Base-by-base conservation (phyloP, 2,888 invertebrate genomes). In the Sylvicola fuscatus region DNA sequence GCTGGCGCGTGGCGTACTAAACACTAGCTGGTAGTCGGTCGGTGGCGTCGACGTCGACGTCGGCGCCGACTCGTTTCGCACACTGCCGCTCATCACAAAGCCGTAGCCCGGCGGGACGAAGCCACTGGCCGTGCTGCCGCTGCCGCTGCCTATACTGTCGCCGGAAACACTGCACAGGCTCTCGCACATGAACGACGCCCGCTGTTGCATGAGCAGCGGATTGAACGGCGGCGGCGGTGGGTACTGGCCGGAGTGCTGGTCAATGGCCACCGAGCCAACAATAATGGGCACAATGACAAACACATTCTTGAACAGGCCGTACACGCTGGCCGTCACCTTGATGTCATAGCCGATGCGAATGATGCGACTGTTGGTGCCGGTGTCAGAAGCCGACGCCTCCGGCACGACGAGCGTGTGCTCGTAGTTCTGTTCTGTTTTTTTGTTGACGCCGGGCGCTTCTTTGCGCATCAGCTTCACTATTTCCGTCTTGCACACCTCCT, bases 381-480 rank as follows among this genome's bases (percentile, higher is more conserved):
- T 46, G 36, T 56, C 55, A 3, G 50, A 45, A 2, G 58, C 57
- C 35, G 53, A 58, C 5, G 51, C 49, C 4, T 48, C 46, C 14
- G 58, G 58, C 40, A 58, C 46, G 2, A 52, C 46, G 28, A 58
- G 43, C 37, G 55, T 55, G 35, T 58, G 56, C 28, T 58, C 58
- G 42, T 56, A 58, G 16, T 51, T 50, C 14, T 57, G 50, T 36
- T 55, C 55, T 13, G 51, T 52, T 43, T 56, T 57, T 41, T 58
- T 58, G 13, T 51, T 48, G 33, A 58, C 55, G 1, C 55, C 49
- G 2, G 58, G 58, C 1, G 58, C 54, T 58, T 58, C 42, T 57
- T 58, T 38, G 32, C 46, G 53, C 35, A 52, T 51, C 37, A 58
- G 46, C 10, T 49, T 45, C 13, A 52, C 40, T 26, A 52, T 47